These are phyloP conservation scores for Melanerpes aurifrons DNA, from an alignment of 2,113 vertebrate species.

Conservation along the genomic window DNA sequence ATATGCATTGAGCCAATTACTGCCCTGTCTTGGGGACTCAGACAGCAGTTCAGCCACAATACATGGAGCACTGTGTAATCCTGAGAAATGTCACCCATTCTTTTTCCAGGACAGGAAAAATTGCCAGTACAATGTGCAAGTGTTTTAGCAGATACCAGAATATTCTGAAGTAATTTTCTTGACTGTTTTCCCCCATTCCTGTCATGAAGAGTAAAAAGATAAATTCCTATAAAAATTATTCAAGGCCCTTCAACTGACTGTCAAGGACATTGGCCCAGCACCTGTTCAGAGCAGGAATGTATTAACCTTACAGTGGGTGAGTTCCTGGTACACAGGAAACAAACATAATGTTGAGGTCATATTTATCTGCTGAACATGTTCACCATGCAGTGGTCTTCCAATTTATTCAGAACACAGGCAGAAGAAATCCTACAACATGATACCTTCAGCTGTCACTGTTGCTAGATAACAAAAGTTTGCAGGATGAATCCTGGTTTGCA, in stretches of 20 bases:
- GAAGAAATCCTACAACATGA: neutral
- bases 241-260: neutral
- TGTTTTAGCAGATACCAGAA: neutral
- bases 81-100: neutral
- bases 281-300: neutral
- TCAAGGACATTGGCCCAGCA: neutral
- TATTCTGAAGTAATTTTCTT: neutral
- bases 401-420: neutral
- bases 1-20: neutral
- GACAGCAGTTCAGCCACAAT: neutral
- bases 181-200: neutral
- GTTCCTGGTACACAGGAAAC: neutral
- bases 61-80: neutral
- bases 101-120: slow-evolving; percentile 11
- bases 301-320: neutral
- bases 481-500: neutral
- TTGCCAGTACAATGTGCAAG: neutral
- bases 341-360: neutral
- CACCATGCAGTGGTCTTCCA: neutral
- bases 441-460: neutral
- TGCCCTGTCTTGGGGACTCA: neutral
- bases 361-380: neutral
- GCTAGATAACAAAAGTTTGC: neutral
- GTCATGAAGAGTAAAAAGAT: neutral
- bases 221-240: slow-evolving; percentile 3